Base-by-base conservation (phyloP, 1,140 invertebrate genomes). In the Drosophila ficusphila region DNA sequence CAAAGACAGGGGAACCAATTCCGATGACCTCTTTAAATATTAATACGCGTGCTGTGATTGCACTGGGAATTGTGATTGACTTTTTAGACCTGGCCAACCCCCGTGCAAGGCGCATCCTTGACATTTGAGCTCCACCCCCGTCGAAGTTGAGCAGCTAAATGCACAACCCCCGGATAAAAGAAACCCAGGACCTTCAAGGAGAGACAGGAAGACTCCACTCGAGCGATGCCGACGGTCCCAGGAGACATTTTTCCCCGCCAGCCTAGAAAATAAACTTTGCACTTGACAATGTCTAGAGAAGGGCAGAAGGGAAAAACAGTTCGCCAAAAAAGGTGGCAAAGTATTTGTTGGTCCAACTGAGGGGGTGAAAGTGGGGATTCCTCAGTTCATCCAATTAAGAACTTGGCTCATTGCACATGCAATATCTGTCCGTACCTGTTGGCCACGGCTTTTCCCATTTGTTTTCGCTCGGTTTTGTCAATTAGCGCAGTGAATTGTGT, bases 61-160 rank as follows among this genome's bases (percentile, higher is more conserved):
- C 83, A 78, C 74, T 88, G 82, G 82, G 82, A 88, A 88, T 88
- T 89, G 83, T 89, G 82, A 88, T 88, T 88, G 82, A 89, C 82
- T 88, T 88, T 89, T 82, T 86, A 81, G 82, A 88, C 72, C 77
- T 52, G 53, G 51, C 51, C 57, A 38, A 62, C 68, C 64, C 51
- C 29, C 31, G 7, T 61, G 60, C 54, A 47, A 1, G 11, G 6
- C 14, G 60, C 9, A 56, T 56, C 33, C 62, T 68, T 69, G 65
- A 72, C 78, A 47, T 48, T 14, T 53, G 64, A 54, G 68, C 51
- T 39, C 33, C 47, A 49, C 38, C 52, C 14, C 29, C n/a, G 31
- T 21, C 12, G 36, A 9, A 27, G 34, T 53, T 21, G 47, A 39
- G 23, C 48, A 16, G 53, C 67, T 72, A 73, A 73, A 73, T 73